These are phyloP conservation scores for Eretmochelys imbricata DNA, from an alignment of 2,113 vertebrate genomes.

Conservation along the genomic window DNA sequence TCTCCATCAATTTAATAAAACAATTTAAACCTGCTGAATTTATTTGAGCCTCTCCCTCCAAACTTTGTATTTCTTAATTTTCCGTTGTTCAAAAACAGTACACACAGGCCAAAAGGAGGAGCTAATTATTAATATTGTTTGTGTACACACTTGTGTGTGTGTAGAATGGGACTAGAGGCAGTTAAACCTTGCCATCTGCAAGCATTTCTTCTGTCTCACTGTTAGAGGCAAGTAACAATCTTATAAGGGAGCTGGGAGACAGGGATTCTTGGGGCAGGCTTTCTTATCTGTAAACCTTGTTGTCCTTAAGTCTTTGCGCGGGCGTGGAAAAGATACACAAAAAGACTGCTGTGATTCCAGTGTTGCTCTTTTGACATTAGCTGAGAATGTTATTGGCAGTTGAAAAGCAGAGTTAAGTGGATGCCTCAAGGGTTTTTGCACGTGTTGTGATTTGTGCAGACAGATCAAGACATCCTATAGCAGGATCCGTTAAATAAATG, in stretches of 20 bases:
- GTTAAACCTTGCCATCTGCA: background rate
- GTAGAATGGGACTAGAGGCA: background rate
- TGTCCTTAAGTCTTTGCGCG: constrained; percentile 42
- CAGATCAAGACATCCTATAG: constrained; percentile 47
- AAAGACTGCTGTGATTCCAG: constrained; percentile 4
- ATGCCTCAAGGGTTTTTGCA: constrained; percentile 42
- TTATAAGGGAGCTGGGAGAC: constrained; percentile 46
- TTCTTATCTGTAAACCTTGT: constrained; percentile 42
- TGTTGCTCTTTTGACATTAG: constrained; percentile 66
- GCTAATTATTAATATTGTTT: background rate
- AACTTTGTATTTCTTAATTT: accelerated
- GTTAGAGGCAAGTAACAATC: background rate
- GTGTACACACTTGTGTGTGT: background rate
- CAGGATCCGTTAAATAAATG: background rate
- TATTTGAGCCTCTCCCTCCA: accelerated
- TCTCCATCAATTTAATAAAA: background rate
- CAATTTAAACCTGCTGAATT: accelerated
- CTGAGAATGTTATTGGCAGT: constrained; percentile 54
- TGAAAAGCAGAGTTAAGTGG: constrained; percentile 61
- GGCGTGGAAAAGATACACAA: background rate
- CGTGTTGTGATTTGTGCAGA: constrained; percentile 19
- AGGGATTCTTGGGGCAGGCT: constrained; percentile 51
- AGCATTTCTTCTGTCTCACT: accelerated
- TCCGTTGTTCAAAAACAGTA: no score
- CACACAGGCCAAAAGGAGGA: accelerated